phyloP scores from a whole-genome alignment of 2,797 vertebrate genomes.

The Hyperoplus immaculatus region DNA sequence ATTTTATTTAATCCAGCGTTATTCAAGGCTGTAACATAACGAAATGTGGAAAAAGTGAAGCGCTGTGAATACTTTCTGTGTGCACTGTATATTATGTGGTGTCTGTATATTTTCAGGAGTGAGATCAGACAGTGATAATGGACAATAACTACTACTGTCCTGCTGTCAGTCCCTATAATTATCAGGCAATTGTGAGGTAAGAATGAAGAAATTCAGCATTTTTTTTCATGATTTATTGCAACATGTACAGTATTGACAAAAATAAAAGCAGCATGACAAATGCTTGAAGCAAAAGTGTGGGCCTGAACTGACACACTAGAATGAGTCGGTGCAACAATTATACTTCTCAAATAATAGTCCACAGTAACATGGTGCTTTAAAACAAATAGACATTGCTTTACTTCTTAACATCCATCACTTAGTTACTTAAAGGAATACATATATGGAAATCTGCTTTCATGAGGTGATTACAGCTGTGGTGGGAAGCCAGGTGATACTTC shows the following conservation, averaged over 20 bases:
- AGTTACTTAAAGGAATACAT: conserved; percentile 17
- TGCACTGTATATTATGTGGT: too few species aligned
- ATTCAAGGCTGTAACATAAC: too few species aligned
- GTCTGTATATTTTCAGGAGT: too few species aligned
- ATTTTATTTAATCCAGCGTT: too few species aligned
- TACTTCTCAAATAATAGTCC: conserved; percentile 12
- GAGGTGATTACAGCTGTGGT: not conserved
- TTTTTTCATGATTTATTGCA: conserved; percentile 78
- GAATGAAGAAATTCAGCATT: conserved; percentile 4
- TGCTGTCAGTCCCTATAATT: too few species aligned
- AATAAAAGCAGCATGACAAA: conserved; percentile 54
- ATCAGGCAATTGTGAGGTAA: not conserved
- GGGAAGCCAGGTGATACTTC: not conserved
- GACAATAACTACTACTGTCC: too few species aligned
- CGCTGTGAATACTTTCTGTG: too few species aligned
- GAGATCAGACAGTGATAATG: too few species aligned
- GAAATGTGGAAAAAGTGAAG: too few species aligned
- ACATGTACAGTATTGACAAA: conserved; percentile 65
- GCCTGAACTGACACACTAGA: not conserved
- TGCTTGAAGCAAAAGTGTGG: conserved; percentile 44
- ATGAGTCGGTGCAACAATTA: conserved; percentile 8
- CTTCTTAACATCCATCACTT: conserved; percentile 4
- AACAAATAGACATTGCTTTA: conserved; percentile 29
- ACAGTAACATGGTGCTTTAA: conserved; percentile 45
- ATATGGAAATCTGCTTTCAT: not conserved